A percentile compares a stretch with the other conserved stretches of the same genome.
phyloP scores from a whole-genome alignment of 2,797 vertebrate species.

The Crenichthys baileyi region DNA sequence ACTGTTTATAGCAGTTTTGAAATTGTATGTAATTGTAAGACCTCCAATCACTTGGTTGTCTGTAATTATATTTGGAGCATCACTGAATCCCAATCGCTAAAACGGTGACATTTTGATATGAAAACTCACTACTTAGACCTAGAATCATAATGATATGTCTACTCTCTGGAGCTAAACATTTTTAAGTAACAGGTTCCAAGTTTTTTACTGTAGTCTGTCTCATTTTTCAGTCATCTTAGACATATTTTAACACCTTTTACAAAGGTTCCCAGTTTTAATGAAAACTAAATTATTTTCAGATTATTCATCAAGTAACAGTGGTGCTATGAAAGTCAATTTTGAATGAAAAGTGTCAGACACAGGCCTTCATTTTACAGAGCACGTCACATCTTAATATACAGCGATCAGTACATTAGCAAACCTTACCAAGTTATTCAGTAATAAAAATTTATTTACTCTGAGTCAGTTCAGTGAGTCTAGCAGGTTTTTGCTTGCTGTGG shows the following conservation, averaged over 20 bases:
- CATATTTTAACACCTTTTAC: background rate
- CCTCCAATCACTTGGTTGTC: background rate
- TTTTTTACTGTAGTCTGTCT: background rate
- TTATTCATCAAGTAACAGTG: background rate
- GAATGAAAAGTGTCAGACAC: conserved; percentile 12
- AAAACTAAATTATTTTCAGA: background rate
- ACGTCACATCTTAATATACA: conserved; percentile 15
- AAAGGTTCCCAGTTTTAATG: background rate
- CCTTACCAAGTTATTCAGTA: conserved; percentile 29
- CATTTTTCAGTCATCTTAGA: background rate
- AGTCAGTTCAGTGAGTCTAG: conserved; percentile 37
- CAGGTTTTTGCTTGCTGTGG: conserved; percentile 35
- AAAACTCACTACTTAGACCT: background rate
- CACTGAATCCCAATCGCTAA: background rate
- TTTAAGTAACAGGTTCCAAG: background rate
- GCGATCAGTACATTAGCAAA: conserved; percentile 18
- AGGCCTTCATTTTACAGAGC: conserved; percentile 13
- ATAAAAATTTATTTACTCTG: conserved; percentile 52
- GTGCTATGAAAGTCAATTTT: background rate
- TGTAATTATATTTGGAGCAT: background rate
- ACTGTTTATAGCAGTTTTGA: background rate
- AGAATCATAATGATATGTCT: background rate
- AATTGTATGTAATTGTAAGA: background rate
- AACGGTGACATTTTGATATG: background rate
- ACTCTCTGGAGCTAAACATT: background rate